Evolutionary conservation across 2,113 vertebrate genomes (phyloP), one percentile per base, ranked within the genome.

Genomic region (Scartelaos histophorus): DNA sequence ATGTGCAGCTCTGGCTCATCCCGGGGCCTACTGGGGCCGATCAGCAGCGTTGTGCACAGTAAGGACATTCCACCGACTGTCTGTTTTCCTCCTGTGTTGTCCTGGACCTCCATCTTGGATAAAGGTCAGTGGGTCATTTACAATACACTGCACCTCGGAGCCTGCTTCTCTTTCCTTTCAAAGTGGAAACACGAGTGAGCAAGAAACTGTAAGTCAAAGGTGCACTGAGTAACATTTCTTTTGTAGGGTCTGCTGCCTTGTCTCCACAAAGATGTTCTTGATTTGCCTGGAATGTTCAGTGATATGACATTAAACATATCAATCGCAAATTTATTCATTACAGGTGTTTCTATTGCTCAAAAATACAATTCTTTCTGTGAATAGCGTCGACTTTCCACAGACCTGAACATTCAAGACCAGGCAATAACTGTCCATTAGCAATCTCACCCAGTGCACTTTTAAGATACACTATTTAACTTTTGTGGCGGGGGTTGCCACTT

Each of bases 61-160:
- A 81, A 89, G 83, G 81, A 79, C 87, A 89, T 91, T 91, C 89
- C 85, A 85, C 65, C 0, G 34, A 43, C 1, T 53, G 79, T 82
- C 85, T 87, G 89, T 69, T 85, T 83, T 85, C 81, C 85, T 78
- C 80, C 67, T 68, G 78, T 35, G 45, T 45, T 72, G 80, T 68
- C 78, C 70, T 70, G 25, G 21, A 74, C 67, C 22, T 68, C 53
- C 70, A 62, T 54, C 66, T 0, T 64, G 19, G 73, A 81, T 68
- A 49, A 58, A 75, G 74, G 69, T 83, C 75, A 80, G 66, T 62
- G 57, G 47, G 71, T 74, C 79, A 35, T 2, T 76, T 73, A 16
- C 1, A 66, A 38, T 64, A 38, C 58, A 21, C 19, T 34, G 5
- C 7, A 61, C 6, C 1, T 47, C 38, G 66, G 46, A 9, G 19